Conservation (phyloP, 30 jellyfish, hydroid and myxozoan genomes). For the Aurelia sp. region DNA sequence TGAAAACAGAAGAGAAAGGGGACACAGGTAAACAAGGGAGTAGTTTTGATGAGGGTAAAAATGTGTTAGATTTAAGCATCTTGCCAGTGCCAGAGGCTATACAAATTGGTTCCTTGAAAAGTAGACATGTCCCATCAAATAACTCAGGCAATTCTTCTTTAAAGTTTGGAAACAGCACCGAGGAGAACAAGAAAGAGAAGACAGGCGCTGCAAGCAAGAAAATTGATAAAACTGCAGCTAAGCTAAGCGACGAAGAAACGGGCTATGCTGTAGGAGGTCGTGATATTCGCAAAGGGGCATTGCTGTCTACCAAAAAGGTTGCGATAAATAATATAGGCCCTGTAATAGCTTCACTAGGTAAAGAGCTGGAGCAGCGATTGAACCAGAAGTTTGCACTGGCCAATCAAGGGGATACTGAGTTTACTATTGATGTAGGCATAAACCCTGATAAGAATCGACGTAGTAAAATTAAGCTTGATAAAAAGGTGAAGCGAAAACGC, state of each 20-base stretch:
- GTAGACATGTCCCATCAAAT: background rate
- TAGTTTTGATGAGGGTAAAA: background rate
- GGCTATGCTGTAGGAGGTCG: background rate
- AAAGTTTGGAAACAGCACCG: no score
- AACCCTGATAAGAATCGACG: slow-evolving; percentile 3
- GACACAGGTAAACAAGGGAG: slow-evolving; percentile 48
- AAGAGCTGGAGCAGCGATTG: slow-evolving; percentile 10
- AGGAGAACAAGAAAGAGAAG: background rate
- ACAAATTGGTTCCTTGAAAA: slow-evolving; percentile 19
- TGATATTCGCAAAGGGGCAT: background rate
- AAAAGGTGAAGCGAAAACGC: background rate
- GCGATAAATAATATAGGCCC: slow-evolving; percentile 6
- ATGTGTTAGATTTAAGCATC: slow-evolving; percentile 36
- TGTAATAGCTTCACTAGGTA: slow-evolving; percentile 16
- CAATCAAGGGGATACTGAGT: slow-evolving; percentile 8
- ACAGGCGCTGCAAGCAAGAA: background rate
- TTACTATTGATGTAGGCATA: slow-evolving; percentile 11
- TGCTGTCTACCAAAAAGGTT: slow-evolving; percentile 1
- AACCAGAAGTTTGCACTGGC: background rate
- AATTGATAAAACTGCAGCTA: no score
- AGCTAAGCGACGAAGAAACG: no score
- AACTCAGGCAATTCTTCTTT: no score
- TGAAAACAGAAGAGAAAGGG: background rate
- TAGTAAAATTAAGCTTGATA: background rate
- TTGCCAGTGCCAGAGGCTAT: slow-evolving; percentile 41